phyloP scores from a whole-genome alignment of 2,113 vertebrate genomes.

The Copsychus sechellarum region DNA sequence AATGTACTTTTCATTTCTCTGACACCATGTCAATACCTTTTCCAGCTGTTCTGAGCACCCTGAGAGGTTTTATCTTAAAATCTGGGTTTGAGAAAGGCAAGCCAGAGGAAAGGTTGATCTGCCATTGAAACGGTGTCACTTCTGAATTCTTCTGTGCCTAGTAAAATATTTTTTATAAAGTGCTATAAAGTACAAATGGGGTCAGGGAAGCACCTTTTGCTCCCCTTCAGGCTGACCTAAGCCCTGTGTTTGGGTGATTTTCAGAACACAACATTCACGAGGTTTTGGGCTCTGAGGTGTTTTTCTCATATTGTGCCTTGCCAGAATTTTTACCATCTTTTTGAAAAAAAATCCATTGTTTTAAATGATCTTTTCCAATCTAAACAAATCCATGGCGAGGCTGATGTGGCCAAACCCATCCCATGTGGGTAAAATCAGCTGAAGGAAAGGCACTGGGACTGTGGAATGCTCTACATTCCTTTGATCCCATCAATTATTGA shows the following conservation, averaged over 20 bases:
- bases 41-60: neutral
- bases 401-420: neutral
- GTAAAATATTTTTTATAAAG: neutral
- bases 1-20: constrained; percentile 60
- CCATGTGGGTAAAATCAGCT: neutral
- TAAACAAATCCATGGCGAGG: neutral
- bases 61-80: neutral
- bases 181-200: neutral
- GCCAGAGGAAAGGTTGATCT: neutral
- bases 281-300: neutral
- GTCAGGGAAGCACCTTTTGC: neutral
- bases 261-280: neutral
- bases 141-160: neutral
- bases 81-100: neutral
- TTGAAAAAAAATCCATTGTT: neutral
- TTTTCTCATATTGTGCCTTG: neutral
- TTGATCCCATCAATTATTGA: neutral
- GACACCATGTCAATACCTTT: constrained; percentile 54
- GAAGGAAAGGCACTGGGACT: neutral
- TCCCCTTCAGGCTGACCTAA: neutral
- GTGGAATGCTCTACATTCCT: neutral
- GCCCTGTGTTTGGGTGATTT: neutral
- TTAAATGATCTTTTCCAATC: neutral
- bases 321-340: neutral
- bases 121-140: neutral